A percentile compares a stretch with the other conserved stretches of the same genome.
Evolutionary conservation across 2,113 vertebrate genomes (phyloP).

Genomic region (Synchiropus splendidus): DNA sequence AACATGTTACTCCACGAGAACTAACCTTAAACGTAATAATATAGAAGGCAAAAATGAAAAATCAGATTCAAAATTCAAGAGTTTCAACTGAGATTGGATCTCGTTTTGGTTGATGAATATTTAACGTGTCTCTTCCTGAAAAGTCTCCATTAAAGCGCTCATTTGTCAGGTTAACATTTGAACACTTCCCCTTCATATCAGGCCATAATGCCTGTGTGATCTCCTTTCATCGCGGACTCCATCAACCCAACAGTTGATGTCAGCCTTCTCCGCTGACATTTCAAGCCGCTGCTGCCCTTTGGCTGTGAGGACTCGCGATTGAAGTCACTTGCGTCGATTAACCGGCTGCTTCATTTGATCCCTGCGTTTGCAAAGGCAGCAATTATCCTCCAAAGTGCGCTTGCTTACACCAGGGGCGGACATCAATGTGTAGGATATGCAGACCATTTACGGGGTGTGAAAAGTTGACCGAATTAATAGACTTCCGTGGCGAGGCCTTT

Average conservation of each 20-base stretch:
- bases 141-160: no score
- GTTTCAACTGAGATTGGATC: no score
- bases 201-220: no score
- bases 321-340: slow-evolving; percentile 63
- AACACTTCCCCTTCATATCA: no score
- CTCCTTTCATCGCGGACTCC: no score
- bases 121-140: no score
- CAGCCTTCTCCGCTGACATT: slow-evolving; percentile 39
- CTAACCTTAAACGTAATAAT: no score
- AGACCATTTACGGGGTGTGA: slow-evolving; percentile 60
- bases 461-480: slow-evolving; percentile 68
- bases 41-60: no score
- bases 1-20: no score
- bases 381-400: slow-evolving; percentile 64
- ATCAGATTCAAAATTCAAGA: no score
- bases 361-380: slow-evolving; percentile 55
- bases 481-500: slow-evolving; percentile 59
- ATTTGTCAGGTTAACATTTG: no score
- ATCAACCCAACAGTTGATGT: slow-evolving; percentile 8
- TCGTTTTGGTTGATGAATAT: no score
- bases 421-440: slow-evolving; percentile 64
- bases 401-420: slow-evolving; percentile 58
- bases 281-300: slow-evolving; percentile 36
- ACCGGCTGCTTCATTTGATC: slow-evolving; percentile 61
- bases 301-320: slow-evolving; percentile 41